Percentiles rank a stretch among this genome's conserved stretches.
phyloP scores from a whole-genome alignment of 2,888 invertebrate species.

The Fragum sueziense region DNA sequence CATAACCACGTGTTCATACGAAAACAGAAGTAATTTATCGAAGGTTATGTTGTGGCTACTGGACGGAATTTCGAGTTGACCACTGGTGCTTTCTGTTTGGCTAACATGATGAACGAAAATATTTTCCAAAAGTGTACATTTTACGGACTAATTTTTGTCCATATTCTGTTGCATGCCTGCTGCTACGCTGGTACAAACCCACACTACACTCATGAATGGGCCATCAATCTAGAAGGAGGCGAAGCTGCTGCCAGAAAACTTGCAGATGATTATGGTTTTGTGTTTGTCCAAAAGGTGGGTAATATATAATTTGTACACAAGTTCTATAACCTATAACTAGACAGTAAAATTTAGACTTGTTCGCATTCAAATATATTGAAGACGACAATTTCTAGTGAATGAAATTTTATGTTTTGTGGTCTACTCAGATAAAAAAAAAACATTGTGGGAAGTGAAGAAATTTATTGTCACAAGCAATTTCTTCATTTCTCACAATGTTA shows the following conservation, averaged over 20 bases:
- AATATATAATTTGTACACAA: neutral
- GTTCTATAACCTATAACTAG: neutral
- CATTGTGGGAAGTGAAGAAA: too few relatives aligned
- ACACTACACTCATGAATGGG: slow-evolving; percentile 79
- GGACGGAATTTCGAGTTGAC: slow-evolving; percentile 6
- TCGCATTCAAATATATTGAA: too few relatives aligned
- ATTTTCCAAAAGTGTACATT: slow-evolving; percentile 16
- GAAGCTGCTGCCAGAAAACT: slow-evolving; percentile 71
- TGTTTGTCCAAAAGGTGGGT: slow-evolving; percentile 69
- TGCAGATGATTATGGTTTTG: slow-evolving; percentile 78
- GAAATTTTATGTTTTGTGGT: neutral
- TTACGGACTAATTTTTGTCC: slow-evolving; percentile 26
- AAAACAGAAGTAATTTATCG: neutral
- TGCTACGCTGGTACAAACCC: slow-evolving; percentile 38
- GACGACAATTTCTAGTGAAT: too few relatives aligned
- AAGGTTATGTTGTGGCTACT: neutral
- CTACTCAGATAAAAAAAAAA: too few relatives aligned
- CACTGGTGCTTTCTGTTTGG: slow-evolving; percentile 6
- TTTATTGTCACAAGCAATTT: neutral
- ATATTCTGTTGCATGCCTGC: neutral
- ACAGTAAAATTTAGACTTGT: too few relatives aligned
- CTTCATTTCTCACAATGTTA: neutral
- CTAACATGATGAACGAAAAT: slow-evolving; percentile 36
- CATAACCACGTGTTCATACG: neutral
- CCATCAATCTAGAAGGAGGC: slow-evolving; percentile 77